Base-by-base conservation (phyloP, 2,888 invertebrate genomes). In the Drosophila formosana region DNA sequence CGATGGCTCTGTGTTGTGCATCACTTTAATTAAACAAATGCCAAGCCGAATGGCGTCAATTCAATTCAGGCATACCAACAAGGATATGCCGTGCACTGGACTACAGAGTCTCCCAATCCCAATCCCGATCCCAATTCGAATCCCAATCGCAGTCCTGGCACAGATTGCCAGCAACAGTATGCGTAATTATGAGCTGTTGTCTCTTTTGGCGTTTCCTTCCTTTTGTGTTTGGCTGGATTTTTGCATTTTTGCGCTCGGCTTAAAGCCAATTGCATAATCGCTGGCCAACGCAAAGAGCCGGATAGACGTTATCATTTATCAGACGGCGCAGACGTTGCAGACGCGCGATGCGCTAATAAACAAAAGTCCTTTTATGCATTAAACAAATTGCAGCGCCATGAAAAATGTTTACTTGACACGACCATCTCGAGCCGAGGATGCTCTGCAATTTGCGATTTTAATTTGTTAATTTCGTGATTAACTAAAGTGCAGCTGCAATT, bases 1-100 rank as follows among this genome's bases (percentile, higher is more conserved):
- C 2, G 37, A 9, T 39, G 37, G 61, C 25, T 26, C 30, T 41
- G 18, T 18, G 18, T 18, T 62, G 67, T 56, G 72, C 86, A 79
- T 88, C 86, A 82, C 88, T 88, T 83, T 83, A 88, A 83, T 83
- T 83, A 83, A 83, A 88, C 82, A 83, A 83, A 83, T 88, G 80
- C 82, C 82, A 79, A 30, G 82, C 71, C 71, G 63, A 55, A 69
- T 78, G 81, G 87, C 80, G 80, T 80, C 84, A 71, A 65, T 78
- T 74, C 75, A 66, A 66, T 82, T 66, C 56, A 41, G 58, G 61
- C 56, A 55, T 23, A 56, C 52, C 49, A 68, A 61, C 61, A 52
- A 60, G 63, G 46, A 37, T 47, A 9, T 57, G 56, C 56, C 4
- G 39, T 13, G 47, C 37, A 28, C 28, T 5, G 28, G 28, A 28